Percentiles rank a stretch among this genome's conserved stretches.
phyloP scores from a whole-genome alignment of 2,888 invertebrate species.

The Polylopha cassiicola region DNA sequence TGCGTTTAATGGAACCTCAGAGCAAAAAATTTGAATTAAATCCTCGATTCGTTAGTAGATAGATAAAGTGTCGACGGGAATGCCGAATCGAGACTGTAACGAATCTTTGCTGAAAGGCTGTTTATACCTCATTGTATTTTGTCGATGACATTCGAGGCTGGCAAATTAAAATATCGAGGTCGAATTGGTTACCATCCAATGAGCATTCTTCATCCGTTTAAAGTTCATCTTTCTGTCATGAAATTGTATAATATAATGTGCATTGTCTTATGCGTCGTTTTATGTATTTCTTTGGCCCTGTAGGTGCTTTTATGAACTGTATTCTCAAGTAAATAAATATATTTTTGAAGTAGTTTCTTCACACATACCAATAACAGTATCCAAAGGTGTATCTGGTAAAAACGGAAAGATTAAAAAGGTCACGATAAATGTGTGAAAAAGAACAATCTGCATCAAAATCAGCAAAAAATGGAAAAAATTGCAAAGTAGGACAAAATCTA shows the following conservation, averaged over 20 bases:
- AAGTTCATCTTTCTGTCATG: slow-evolving; percentile 11
- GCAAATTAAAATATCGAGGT: slow-evolving; percentile 14
- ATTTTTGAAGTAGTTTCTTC: too few relatives aligned
- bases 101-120: slow-evolving; percentile 30
- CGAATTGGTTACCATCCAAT: slow-evolving; percentile 14
- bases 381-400: too few relatives aligned
- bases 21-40: slow-evolving; percentile 38
- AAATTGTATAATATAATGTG: neutral
- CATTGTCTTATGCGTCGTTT: too few relatives aligned
- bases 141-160: slow-evolving; percentile 9
- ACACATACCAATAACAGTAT: too few relatives aligned
- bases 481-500: too few relatives aligned
- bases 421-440: too few relatives aligned
- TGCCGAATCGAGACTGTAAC: slow-evolving; percentile 37
- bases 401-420: too few relatives aligned
- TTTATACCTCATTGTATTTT: slow-evolving; percentile 10
- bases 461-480: too few relatives aligned
- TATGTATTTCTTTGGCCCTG: too few relatives aligned
- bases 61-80: slow-evolving; percentile 27
- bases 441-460: too few relatives aligned
- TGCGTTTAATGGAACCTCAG: slow-evolving; percentile 46
- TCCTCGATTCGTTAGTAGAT: slow-evolving; percentile 20
- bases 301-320: too few relatives aligned
- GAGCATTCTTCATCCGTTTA: slow-evolving; percentile 14
- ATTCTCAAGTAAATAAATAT: too few relatives aligned